These are phyloP conservation scores for Phrynocephalus vlangalii DNA, from an alignment of 2,797 vertebrate genomes.

Conservation along the genomic window DNA sequence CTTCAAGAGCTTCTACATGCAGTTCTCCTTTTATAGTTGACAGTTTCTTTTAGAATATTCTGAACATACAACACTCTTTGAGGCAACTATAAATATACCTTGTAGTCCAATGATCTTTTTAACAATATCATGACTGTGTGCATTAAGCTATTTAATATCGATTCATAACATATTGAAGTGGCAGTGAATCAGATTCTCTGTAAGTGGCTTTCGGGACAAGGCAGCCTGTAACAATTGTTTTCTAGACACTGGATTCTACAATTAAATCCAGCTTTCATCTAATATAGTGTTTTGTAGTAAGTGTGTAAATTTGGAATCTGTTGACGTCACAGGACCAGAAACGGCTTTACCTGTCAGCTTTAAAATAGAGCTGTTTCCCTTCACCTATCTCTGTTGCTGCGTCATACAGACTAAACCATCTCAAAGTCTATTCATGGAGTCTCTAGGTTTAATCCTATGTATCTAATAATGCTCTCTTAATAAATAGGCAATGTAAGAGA, in stretches of 20 bases:
- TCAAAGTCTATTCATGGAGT: not conserved
- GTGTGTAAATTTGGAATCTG: not conserved
- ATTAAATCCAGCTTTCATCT: not conserved
- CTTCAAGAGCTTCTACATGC: not conserved
- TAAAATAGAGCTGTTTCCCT: not conserved
- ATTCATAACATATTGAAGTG: not conserved
- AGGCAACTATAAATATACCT: not conserved
- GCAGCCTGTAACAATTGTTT: not conserved
- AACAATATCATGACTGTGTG: too few species aligned
- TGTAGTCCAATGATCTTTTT: not conserved
- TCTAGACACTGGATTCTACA: not conserved
- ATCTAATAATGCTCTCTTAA: not conserved
- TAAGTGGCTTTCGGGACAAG: not conserved
- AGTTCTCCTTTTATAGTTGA: not conserved
- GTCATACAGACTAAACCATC: not conserved
- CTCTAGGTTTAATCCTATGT: not conserved
- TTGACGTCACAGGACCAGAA: not conserved
- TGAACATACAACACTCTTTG: not conserved
- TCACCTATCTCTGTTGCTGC: not conserved
- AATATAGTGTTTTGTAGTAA: too few species aligned
- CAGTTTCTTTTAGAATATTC: not conserved
- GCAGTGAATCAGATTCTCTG: not conserved
- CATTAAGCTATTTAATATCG: not conserved
- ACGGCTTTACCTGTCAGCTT: not conserved
- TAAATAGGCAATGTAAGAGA: not conserved